These are phyloP conservation scores for Bombus waltoni DNA, from an alignment of 1,140 invertebrate genomes.

Conservation along the genomic window DNA sequence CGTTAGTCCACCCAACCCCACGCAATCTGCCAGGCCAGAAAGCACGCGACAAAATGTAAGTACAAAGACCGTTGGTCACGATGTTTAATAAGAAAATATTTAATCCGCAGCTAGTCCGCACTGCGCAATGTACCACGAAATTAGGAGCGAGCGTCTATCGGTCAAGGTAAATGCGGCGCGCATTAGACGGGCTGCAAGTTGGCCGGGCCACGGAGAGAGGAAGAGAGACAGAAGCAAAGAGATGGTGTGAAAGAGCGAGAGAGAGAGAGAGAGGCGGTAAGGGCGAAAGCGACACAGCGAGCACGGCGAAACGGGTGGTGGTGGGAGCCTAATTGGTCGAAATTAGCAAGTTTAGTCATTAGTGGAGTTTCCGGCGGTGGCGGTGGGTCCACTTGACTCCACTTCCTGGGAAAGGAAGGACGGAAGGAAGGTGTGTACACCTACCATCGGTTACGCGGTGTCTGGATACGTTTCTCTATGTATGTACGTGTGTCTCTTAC, in stretches of 20 bases:
- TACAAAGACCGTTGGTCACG: not conserved
- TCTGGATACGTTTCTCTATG: conserved; percentile 18
- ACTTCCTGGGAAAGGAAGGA: conserved; percentile 76
- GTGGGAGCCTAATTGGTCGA: conserved; percentile 80
- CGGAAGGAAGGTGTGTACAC: conserved; percentile 73
- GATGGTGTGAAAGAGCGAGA: not conserved
- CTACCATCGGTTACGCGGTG: conserved; percentile 58
- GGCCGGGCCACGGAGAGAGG: conserved; percentile 40
- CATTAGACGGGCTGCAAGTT: conserved; percentile 74
- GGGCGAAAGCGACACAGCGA: conserved; percentile 46
- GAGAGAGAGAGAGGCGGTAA: conserved; percentile 1
- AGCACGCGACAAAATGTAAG: conserved; percentile 1
- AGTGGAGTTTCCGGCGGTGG: conserved; percentile 78
- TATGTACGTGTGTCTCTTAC: not conserved
- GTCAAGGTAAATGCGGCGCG: conserved; percentile 79
- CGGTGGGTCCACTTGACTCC: conserved; percentile 80
- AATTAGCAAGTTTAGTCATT: conserved; percentile 84
- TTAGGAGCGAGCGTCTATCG: conserved; percentile 75
- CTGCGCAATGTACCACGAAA: conserved; percentile 72
- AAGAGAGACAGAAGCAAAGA: conserved; percentile 28
- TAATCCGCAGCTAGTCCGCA: conserved; percentile 53
- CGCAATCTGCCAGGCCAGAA: not conserved
- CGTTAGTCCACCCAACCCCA: not conserved
- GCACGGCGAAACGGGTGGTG: conserved; percentile 43
- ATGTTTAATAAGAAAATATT: conserved; percentile 59